These are phyloP conservation scores for Reinhardtius hippoglossoides DNA, from an alignment of 2,113 vertebrate genomes.

Conservation along the genomic window DNA sequence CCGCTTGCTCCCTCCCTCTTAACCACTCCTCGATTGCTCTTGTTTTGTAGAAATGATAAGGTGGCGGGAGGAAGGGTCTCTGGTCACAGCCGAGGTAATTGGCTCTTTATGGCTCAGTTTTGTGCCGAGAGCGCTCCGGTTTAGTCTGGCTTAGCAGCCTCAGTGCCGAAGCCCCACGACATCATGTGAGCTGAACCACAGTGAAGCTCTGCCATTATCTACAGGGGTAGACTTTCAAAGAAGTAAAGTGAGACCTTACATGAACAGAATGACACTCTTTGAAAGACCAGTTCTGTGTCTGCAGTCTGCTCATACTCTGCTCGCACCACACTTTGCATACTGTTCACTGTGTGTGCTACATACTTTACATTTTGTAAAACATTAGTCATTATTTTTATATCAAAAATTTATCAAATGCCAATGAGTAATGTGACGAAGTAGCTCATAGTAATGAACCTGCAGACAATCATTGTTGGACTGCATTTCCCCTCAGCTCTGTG, in stretches of 20 bases:
- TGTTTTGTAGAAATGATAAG: constrained; percentile 61
- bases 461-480: background rate
- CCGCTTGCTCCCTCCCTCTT: constrained; percentile 33
- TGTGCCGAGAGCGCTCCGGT: constrained; percentile 38
- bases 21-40: constrained; percentile 53
- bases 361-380: background rate
- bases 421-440: background rate
- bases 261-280: constrained; percentile 33
- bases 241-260: constrained; percentile 12
- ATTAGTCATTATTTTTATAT: background rate
- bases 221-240: constrained; percentile 17
- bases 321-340: background rate
- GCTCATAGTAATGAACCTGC: background rate
- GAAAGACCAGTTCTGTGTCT: background rate
- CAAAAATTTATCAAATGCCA: background rate
- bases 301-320: background rate
- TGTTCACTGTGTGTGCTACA: too few species aligned
- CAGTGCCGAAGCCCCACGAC: background rate
- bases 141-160: constrained; percentile 41
- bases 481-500: background rate
- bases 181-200: constrained; percentile 1
- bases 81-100: constrained; percentile 65
- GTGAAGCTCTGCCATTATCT: constrained; percentile 15
- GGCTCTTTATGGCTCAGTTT: constrained; percentile 59
- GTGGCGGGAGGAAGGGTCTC: constrained; percentile 39